These are phyloP conservation scores for Origma solitaria DNA, from an alignment of 2,113 vertebrate genomes.

Conservation along the genomic window DNA sequence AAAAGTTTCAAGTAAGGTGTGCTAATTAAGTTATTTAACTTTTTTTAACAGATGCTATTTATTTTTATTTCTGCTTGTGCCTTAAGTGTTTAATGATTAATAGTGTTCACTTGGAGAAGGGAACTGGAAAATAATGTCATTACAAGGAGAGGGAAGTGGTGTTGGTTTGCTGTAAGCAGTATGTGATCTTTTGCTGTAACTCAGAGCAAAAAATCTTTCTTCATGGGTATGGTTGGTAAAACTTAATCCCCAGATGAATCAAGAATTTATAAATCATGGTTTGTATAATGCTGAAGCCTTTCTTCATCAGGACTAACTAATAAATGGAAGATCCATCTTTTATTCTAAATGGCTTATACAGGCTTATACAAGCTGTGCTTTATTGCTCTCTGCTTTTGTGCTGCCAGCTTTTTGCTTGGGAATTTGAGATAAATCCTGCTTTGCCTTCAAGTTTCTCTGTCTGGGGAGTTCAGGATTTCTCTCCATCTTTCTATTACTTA, in stretches of 20 bases:
- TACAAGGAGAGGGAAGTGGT: not conserved
- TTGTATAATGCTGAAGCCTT: not conserved
- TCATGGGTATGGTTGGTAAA: not conserved
- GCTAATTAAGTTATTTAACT: not conserved
- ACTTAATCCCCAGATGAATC: not conserved
- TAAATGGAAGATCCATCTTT: not conserved
- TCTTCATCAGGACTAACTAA: not conserved
- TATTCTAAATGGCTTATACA: not conserved
- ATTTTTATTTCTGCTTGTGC: slow-evolving; percentile 40
- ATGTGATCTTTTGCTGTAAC: not conserved
- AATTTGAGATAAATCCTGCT: slow-evolving; percentile 2
- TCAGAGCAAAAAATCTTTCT: not conserved
- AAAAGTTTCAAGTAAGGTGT: not conserved
- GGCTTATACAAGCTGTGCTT: not conserved
- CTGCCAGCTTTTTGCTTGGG: not conserved
- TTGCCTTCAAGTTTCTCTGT: not conserved
- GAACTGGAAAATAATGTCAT: not conserved
- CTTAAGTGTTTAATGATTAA: not conserved
- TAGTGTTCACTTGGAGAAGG: not conserved
- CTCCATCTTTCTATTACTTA: not conserved
- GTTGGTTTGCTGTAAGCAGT: not conserved
- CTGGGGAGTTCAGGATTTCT: not conserved
- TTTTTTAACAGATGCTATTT: slow-evolving; percentile 11
- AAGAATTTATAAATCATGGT: not conserved
- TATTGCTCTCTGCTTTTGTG: not conserved